A percentile compares a stretch with the other conserved stretches of the same genome.
Evolutionary conservation across 1,140 invertebrate genomes (phyloP).

Genomic region (Lordiphosa mommai): DNA sequence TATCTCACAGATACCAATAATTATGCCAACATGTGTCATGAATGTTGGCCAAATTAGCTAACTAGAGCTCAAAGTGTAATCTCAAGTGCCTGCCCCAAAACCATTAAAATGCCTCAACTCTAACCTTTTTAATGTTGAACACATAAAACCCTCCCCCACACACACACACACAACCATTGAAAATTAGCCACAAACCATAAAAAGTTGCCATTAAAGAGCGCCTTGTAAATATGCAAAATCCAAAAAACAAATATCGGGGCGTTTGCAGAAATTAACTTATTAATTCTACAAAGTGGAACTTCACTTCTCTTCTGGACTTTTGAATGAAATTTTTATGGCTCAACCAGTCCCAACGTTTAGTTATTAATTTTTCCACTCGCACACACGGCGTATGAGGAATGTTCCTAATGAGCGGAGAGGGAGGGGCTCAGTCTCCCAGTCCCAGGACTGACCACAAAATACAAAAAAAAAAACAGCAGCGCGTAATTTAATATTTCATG

Average conservation of each 20-base stretch:
- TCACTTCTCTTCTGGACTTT: slow-evolving; percentile 44
- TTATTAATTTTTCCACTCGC: slow-evolving; percentile 50
- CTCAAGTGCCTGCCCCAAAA: slow-evolving; percentile 20
- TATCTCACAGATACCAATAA: slow-evolving; percentile 10
- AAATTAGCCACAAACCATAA: slow-evolving; percentile 58
- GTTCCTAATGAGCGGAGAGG: slow-evolving; percentile 30
- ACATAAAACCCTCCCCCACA: slow-evolving; percentile 33
- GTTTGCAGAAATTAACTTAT: slow-evolving; percentile 67
- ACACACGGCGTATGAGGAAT: slow-evolving; percentile 66
- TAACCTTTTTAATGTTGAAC: slow-evolving; percentile 67
- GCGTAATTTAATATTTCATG: slow-evolving; percentile 79
- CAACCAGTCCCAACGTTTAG: slow-evolving; percentile 38
- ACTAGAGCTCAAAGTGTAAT: slow-evolving; percentile 22
- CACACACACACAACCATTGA: slow-evolving; percentile 2
- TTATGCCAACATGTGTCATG: slow-evolving; percentile 49
- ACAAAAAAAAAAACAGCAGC: slow-evolving; percentile 58
- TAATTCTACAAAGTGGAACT: slow-evolving; percentile 58
- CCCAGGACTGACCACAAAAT: slow-evolving; percentile 8
- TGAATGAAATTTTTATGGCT: slow-evolving; percentile 56
- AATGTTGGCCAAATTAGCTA: slow-evolving; percentile 39
- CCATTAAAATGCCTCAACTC: slow-evolving; percentile 60
- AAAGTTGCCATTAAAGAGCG: slow-evolving; percentile 34
- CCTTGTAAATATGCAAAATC: slow-evolving; percentile 60
- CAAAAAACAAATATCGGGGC: slow-evolving; percentile 24
- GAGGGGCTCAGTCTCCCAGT: neutral